Evolutionary conservation across 2,113 vertebrate genomes (phyloP).

Genomic region (Nanorana parkeri): DNA sequence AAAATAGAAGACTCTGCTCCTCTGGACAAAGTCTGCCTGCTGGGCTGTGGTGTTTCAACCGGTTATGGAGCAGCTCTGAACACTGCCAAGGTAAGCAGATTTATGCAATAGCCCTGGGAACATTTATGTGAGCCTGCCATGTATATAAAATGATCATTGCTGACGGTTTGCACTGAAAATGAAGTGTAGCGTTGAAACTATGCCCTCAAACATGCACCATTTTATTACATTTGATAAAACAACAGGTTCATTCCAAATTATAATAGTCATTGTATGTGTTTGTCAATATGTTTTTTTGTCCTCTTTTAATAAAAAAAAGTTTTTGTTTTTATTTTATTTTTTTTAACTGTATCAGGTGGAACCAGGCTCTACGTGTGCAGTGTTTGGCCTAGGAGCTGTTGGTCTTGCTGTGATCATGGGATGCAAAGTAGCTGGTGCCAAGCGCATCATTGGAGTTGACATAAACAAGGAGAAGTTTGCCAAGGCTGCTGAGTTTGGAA

Average conservation of each 20-base stretch:
- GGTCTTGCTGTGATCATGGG: conserved; percentile 80
- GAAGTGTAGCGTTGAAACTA: too few species aligned
- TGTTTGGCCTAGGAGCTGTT: conserved; percentile 81
- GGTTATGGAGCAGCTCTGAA: conserved; percentile 80
- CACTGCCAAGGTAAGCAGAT: conserved; percentile 74
- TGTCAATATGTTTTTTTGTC: not conserved
- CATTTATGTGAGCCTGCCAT: too few species aligned
- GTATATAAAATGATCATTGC: too few species aligned
- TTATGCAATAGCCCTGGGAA: not conserved
- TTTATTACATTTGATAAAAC: too few species aligned
- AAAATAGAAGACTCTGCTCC: conserved; percentile 77
- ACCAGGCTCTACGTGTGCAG: conserved; percentile 75
- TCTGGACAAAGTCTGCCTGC: conserved; percentile 79
- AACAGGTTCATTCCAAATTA: too few species aligned
- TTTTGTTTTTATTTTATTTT: too few species aligned
- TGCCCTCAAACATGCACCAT: too few species aligned
- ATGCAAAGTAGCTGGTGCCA: conserved; percentile 78
- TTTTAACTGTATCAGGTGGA: conserved; percentile 70
- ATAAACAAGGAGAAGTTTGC: conserved; percentile 78
- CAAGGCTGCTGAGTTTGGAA: conserved; percentile 78
- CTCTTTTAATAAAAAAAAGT: not conserved
- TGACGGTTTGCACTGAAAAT: too few species aligned
- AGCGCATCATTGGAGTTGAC: conserved; percentile 77
- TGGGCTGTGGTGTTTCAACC: conserved; percentile 82
- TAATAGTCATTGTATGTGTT: not conserved